Percentiles rank a stretch among this genome's conserved stretches.
These are phyloP conservation scores for Oopsacas minuta DNA, from an alignment of 37 sponge, comb jelly and placozoan genomes.

Conservation along the genomic window DNA sequence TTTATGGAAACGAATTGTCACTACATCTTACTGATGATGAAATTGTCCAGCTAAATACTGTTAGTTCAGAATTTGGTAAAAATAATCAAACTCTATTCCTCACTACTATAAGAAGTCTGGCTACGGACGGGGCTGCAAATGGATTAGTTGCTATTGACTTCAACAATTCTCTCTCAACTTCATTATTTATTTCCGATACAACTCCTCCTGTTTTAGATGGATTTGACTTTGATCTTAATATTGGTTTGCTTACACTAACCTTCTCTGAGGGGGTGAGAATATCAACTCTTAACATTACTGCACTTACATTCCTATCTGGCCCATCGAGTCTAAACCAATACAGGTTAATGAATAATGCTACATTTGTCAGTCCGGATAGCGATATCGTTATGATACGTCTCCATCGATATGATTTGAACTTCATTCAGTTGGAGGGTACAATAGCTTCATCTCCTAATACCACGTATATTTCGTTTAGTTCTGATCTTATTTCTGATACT, in stretches of 20 bases:
- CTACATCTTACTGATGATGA: neutral
- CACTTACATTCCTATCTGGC: slow-evolving; percentile 27
- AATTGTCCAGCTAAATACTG: neutral
- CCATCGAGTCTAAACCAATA: neutral
- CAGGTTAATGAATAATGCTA: neutral
- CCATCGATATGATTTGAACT: neutral
- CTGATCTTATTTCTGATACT: slow-evolving; percentile 52
- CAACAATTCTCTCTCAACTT: slow-evolving; percentile 28
- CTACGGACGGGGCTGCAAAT: slow-evolving; percentile 56
- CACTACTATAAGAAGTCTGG: neutral
- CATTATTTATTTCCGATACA: slow-evolving; percentile 29
- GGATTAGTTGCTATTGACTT: slow-evolving; percentile 27
- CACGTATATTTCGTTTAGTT: neutral
- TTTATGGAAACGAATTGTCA: neutral
- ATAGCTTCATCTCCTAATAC: neutral
- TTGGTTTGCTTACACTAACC: slow-evolving; percentile 33
- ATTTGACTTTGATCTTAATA: slow-evolving; percentile 57
- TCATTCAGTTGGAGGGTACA: neutral
- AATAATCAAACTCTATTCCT: neutral
- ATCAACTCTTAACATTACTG: slow-evolving; percentile 15
- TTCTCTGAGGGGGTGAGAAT: slow-evolving; percentile 57
- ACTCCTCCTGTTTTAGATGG: slow-evolving; percentile 37
- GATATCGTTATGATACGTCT: neutral
- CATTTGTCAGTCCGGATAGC: neutral
- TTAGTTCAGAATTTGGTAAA: neutral